A percentile compares a stretch with the other conserved stretches of the same genome.
Evolutionary conservation across 2,888 invertebrate genomes (phyloP).

Genomic region (Erebia ligea): DNA sequence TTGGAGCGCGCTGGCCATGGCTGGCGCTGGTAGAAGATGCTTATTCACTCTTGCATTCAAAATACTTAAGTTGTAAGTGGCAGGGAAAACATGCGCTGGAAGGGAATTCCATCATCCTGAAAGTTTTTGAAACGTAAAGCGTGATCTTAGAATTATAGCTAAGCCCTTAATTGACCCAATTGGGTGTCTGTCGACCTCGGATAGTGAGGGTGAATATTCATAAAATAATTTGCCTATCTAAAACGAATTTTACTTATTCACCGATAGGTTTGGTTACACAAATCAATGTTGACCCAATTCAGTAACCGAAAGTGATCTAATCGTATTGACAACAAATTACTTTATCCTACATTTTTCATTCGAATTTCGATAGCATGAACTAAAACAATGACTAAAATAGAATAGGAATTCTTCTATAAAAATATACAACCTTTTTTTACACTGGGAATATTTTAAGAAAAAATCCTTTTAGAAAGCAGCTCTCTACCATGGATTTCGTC

Average conservation of each 20-base stretch:
- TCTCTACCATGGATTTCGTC: too few species aligned
- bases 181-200: neutral
- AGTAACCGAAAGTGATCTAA: conserved; percentile 3
- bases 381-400: too few species aligned
- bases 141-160: neutral
- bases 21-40: too few species aligned
- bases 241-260: conserved; percentile 7
- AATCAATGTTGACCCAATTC: conserved; percentile 12
- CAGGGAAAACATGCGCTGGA: too few species aligned
- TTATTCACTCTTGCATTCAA: too few species aligned
- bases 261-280: neutral
- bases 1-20: too few species aligned
- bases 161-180: neutral
- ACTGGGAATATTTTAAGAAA: too few species aligned
- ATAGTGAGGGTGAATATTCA: neutral
- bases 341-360: neutral
- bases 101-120: too few species aligned
- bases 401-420: neutral
- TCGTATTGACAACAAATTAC: neutral
- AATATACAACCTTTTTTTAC: too few species aligned
- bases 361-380: neutral
- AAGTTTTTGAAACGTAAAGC: too few species aligned
- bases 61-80: too few species aligned
- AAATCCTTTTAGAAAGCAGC: too few species aligned
- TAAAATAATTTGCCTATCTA: conserved; percentile 2